A percentile compares a stretch with the other conserved stretches of the same genome.
phyloP scores from a whole-genome alignment of 2,888 invertebrate genomes.

The Trichopria drosophilae region DNA sequence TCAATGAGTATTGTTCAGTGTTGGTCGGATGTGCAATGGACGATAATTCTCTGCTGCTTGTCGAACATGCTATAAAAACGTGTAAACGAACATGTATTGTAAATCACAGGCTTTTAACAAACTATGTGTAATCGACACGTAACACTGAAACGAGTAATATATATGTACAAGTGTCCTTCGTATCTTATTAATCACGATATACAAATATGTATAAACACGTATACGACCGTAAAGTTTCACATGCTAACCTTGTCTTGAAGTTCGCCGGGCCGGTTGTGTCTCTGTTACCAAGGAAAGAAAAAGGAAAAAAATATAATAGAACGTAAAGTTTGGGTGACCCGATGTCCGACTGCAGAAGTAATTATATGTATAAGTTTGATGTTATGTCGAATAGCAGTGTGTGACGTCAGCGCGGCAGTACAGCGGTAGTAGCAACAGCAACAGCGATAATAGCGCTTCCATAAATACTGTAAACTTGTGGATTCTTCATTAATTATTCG shows the following conservation, averaged over 20 bases:
- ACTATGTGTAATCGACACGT: no score
- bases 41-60: no score
- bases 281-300: conserved; percentile 60
- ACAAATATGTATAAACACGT: conserved; percentile 34
- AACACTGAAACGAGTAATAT: no score
- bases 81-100: no score
- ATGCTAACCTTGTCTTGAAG: conserved; percentile 73
- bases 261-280: conserved; percentile 78
- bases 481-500: no score
- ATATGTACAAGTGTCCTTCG: conserved; percentile 23
- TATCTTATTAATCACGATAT: conserved; percentile 36
- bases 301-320: conserved; percentile 28
- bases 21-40: no score
- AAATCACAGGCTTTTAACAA: no score
- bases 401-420: conserved; percentile 30
- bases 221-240: conserved; percentile 34
- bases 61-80: no score
- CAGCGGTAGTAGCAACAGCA: conserved; percentile 33
- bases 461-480: no score
- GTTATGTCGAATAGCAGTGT: conserved; percentile 9
- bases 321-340: conserved; percentile 25
- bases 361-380: neutral
- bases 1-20: no score
- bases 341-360: conserved; percentile 3
- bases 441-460: conserved; percentile 34